Base-by-base conservation (phyloP, 2,888 invertebrate species). In the Dastarcus helophoroides region DNA sequence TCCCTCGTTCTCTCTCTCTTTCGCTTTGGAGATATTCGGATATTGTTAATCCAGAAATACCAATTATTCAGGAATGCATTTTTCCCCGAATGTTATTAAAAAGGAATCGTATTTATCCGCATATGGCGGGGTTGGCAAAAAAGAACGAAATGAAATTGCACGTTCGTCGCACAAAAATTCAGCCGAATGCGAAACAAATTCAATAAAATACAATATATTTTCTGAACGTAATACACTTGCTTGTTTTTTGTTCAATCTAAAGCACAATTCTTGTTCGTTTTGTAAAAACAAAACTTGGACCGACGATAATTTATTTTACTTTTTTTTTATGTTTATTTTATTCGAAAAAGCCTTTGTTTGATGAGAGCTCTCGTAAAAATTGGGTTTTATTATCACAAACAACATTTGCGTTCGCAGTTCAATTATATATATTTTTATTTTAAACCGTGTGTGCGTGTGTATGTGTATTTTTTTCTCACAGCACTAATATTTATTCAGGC, bases 321-420 rank as follows among this genome's bases (percentile, higher is more conserved):
- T 51, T 53, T 53, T 50, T 53, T 44, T n/a, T n/a, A n/a, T 52
- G 51, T 52, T 51, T 53, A 51, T 52, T 53, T 51, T 54, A 50
- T 53, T 51, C 48, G 46, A 42, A 47, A n/a, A 45, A 47, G 49
- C 48, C 48, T 54, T 53, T 54, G 52, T 54, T 54, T 52, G 51
- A 53, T 47, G 54, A 54, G 54, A 51, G 52, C 56, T 53, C 56
- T 56, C 53, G 56, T 56, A 58, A 60, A 60, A 60, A 58, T 58
- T 57, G 56, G 51, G 57, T 55, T 58, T 58, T 58, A 60, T 60
- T 58, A 58, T 58, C 53, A 57, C 56, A 56, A 58, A 57, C 56
- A 60, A 58, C 55, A 58, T 58, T 56, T 56, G 56, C 51, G 53
- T 55, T 51, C 54, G 48, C 48, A 50, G 51, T 56, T 56, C 56